These are phyloP conservation scores for Bicyclus anynana DNA, from an alignment of 1,140 invertebrate genomes.

Conservation along the genomic window DNA sequence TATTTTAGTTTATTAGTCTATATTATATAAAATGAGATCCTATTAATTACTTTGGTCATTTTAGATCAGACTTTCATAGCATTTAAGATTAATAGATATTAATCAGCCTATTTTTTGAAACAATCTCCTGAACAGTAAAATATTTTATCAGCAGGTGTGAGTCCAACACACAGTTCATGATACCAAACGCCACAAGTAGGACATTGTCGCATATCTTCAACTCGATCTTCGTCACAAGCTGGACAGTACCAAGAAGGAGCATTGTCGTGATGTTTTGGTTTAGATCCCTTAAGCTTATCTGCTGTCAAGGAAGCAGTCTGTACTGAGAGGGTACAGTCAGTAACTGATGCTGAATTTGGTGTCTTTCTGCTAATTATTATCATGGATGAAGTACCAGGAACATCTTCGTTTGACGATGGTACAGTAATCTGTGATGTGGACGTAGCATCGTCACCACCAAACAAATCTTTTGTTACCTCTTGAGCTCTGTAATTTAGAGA, in stretches of 20 bases:
- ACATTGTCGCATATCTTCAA: neutral
- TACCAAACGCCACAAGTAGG: constrained; percentile 16
- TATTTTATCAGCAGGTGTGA: constrained; percentile 28
- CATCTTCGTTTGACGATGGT: constrained; percentile 22
- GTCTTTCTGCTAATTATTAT: too few relatives aligned
- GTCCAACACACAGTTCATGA: constrained; percentile 29
- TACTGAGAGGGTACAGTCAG: too few relatives aligned
- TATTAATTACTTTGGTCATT: too few relatives aligned
- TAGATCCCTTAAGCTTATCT: neutral
- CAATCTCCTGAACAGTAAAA: constrained; percentile 30
- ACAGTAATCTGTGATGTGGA: too few relatives aligned
- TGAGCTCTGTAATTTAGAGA: constrained; percentile 34
- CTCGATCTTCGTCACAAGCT: neutral
- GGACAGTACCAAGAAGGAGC: neutral
- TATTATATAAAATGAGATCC: constrained; percentile 16
- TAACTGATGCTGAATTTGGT: too few relatives aligned
- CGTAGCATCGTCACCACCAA: constrained; percentile 24
- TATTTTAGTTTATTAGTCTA: constrained; percentile 20
- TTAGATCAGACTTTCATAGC: constrained; percentile 18
- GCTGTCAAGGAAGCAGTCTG: too few relatives aligned
- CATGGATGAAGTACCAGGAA: neutral
- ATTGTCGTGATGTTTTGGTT: neutral
- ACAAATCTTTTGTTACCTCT: constrained; percentile 36
- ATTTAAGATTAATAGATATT: constrained; percentile 22
- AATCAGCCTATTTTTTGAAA: constrained; percentile 28